Conservation (phyloP, 2,113 vertebrate genomes). For the Paraplagusia blochii region DNA sequence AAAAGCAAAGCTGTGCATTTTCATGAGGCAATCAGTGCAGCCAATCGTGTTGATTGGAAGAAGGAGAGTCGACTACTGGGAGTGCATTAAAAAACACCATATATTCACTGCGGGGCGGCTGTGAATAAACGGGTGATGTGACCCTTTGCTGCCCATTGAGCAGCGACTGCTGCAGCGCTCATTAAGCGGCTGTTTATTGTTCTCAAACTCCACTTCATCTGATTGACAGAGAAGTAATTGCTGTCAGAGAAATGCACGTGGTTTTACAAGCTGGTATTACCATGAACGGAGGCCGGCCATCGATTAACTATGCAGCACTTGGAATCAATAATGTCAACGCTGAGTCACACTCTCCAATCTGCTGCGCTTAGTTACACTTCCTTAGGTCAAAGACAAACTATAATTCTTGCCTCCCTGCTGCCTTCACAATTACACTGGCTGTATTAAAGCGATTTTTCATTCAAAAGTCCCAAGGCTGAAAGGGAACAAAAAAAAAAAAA, state of each 20-base stretch:
- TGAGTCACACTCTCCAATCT: conserved; percentile 24
- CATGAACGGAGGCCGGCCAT: conserved; percentile 25
- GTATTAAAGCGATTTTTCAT: conserved; percentile 67
- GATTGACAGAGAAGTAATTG: conserved; percentile 32
- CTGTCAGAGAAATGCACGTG: conserved; percentile 19
- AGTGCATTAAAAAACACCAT: conserved; percentile 2
- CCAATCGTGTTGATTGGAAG: conserved; percentile 3
- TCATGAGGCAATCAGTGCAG: conserved; percentile 4
- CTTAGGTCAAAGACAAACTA: conserved; percentile 36
- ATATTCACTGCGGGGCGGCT: not conserved
- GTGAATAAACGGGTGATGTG: not conserved
- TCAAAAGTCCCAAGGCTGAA: conserved; percentile 42
- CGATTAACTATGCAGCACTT: conserved; percentile 26
- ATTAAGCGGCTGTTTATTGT: conserved; percentile 27
- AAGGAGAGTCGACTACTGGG: conserved; percentile 9
- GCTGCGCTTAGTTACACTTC: conserved; percentile 18
- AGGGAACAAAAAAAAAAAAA: conserved; percentile 36
- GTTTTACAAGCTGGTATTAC: conserved; percentile 34
- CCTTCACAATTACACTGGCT: conserved; percentile 49
- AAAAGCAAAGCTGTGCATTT: conserved; percentile 7
- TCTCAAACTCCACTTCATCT: not conserved
- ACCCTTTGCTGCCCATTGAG: not conserved
- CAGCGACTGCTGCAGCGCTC: not conserved
- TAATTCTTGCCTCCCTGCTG: conserved; percentile 30
- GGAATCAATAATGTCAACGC: conserved; percentile 40